Percentiles rank a stretch among this genome's conserved stretches.
These are phyloP conservation scores for Ramphastos sulfuratus DNA, from an alignment of 2,113 vertebrate genomes.

Conservation along the genomic window DNA sequence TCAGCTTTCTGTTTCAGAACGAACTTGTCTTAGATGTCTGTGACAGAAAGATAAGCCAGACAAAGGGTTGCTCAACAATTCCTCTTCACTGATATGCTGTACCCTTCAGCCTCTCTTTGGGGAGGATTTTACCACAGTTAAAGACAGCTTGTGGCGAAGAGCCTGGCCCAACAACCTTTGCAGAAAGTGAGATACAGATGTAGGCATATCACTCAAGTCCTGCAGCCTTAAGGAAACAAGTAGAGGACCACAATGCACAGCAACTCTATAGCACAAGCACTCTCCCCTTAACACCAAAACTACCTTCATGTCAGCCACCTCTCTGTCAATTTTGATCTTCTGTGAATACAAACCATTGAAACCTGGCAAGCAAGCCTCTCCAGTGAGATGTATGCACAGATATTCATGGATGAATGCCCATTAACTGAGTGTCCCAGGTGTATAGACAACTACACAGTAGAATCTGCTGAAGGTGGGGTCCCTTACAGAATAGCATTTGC, in stretches of 20 bases:
- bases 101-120: fast-evolving
- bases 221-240: not conserved
- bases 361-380: not conserved
- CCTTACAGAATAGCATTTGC: not conserved
- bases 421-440: not conserved
- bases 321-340: not conserved
- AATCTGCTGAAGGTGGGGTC: not conserved
- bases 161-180: not conserved
- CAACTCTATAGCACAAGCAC: not conserved
- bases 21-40: not conserved
- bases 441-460: not conserved
- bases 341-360: not conserved
- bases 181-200: not conserved
- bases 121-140: not conserved
- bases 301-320: not conserved
- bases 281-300: not conserved
- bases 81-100: not conserved
- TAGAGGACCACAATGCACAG: not conserved
- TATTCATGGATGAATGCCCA: fast-evolving
- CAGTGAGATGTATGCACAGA: fast-evolving
- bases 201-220: not conserved
- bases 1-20: not conserved
- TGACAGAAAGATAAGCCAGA: not conserved
- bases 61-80: not conserved
- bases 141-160: not conserved